Percentiles rank a stretch among this genome's conserved stretches.
phyloP scores from a whole-genome alignment of 2,888 invertebrate species.

The Reticulitermes lucifugus region DNA sequence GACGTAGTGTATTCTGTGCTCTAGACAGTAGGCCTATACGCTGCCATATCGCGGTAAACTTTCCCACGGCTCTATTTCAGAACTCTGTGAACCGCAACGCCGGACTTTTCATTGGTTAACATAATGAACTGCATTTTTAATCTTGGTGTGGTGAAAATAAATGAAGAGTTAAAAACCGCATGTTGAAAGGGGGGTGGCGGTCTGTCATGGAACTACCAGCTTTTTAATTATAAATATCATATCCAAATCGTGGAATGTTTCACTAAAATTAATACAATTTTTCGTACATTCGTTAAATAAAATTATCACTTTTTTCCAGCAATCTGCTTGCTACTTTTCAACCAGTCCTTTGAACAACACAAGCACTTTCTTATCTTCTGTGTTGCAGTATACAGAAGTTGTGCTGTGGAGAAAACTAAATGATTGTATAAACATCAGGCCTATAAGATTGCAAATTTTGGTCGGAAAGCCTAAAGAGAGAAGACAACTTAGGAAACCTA shows the following conservation, averaged over 20 bases:
- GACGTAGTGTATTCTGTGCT: no score
- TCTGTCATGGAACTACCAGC: not conserved
- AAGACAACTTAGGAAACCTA: no score
- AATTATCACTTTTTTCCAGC: not conserved
- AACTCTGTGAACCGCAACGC: not conserved
- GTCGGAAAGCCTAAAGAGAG: no score
- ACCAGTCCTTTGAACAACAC: not conserved
- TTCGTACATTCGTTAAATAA: not conserved
- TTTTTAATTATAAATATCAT: conserved; percentile 14
- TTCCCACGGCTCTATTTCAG: no score
- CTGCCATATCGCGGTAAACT: no score
- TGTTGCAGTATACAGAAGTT: no score
- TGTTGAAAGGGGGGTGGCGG: not conserved
- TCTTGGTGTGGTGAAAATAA: not conserved
- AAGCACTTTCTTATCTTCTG: not conserved
- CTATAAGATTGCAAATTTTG: no score
- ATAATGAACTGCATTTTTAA: conserved; percentile 10
- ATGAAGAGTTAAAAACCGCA: not conserved
- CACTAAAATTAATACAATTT: conserved; percentile 31
- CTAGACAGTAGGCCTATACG: no score
- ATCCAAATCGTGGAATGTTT: conserved; percentile 43
- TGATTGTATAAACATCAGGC: no score
- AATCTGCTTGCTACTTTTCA: not conserved
- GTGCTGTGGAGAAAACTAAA: no score
- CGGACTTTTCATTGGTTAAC: not conserved